A percentile compares a stretch with the other conserved stretches of the same genome.
Conservation (phyloP, 2,113 vertebrate genomes). For the Campylorhamphus procurvoides region DNA sequence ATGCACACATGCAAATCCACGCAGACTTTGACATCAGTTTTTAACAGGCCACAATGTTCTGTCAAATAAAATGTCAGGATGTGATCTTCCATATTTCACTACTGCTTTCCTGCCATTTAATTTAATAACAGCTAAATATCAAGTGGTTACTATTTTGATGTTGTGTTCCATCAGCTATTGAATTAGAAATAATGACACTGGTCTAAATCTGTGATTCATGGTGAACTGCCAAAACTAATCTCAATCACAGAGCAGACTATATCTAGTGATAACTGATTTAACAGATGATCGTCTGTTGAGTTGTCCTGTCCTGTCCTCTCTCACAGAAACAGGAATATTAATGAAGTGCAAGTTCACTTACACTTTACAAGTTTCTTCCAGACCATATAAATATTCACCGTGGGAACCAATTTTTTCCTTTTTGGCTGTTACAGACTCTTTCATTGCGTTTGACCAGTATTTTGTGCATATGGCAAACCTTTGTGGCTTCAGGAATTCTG, state of each 20-base stretch:
- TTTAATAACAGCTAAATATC: slow-evolving; percentile 52
- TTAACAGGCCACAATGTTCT: not conserved
- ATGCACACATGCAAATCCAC: not conserved
- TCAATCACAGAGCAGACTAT: not conserved
- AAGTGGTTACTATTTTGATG: slow-evolving; percentile 44
- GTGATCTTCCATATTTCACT: slow-evolving; percentile 38
- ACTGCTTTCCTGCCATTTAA: slow-evolving; percentile 1
- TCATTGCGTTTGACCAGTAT: not conserved
- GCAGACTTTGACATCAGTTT: not conserved
- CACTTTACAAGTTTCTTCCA: not conserved
- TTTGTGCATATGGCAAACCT: not conserved
- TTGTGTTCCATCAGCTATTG: not conserved
- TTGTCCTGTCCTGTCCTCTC: not conserved
- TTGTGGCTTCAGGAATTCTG: not conserved
- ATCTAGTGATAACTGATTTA: not conserved
- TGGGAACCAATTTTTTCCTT: not conserved
- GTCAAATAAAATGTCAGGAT: slow-evolving; percentile 38
- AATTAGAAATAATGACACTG: slow-evolving; percentile 28
- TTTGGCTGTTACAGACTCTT: not conserved
- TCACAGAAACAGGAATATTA: not conserved
- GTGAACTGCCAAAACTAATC: not conserved
- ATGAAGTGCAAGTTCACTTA: not conserved
- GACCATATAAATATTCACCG: not conserved
- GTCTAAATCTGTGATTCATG: slow-evolving; percentile 22
- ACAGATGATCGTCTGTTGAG: not conserved